Base-by-base conservation (phyloP, 2,113 vertebrate genomes). In the Anser brachyrhynchus region DNA sequence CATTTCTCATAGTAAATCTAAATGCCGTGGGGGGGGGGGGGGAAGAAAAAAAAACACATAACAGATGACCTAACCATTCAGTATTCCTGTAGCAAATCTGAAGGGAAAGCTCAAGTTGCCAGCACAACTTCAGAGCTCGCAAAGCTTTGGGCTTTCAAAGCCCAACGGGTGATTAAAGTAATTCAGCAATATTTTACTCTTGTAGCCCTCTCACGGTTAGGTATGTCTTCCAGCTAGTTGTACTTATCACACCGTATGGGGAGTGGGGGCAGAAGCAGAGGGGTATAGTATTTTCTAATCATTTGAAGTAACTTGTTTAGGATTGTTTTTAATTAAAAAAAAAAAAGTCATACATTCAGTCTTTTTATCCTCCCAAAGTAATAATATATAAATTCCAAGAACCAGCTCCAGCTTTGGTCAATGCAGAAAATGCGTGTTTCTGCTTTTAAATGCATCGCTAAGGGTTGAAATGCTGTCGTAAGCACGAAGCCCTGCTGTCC, bases 1-100 rank as follows among this genome's bases (percentile, higher is more conserved):
- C 52, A 37, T 89, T 93, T 93, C 86, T 85, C 61, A 78, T 28
- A 87, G 51, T 92, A 92, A 89, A 81, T 84, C 73, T 93, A 67
- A 93, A 55, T 49, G 49, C 28, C 83, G 26, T n/a, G 22, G 31
- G 43, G 4, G 4, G n/a, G 39, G 39, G 39, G 39, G 39, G 39
- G 39, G 39, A 9, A 41, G 9, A 29, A 17, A 44, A 44, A 44
- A 44, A 43, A 44, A 7, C 43, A 72, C 84, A 72, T 64, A 29
- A 0, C 65, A 85, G 41, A 55, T 89, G 90, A 92, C 29, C 21
- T 78, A 61, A 91, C 62, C 44, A 54, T 80, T 85, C 91, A 74
- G 64, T 71, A 84, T 88, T 88, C 29, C n/a, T 72, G 31, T 76
- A 70, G 74, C 43, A 92, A 94, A 90, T 70, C 67, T 79, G 71